Evolutionary conservation across 2,888 invertebrate genomes (phyloP), one percentile per base, ranked within the genome.

Genomic region (Philereme vetulata): DNA sequence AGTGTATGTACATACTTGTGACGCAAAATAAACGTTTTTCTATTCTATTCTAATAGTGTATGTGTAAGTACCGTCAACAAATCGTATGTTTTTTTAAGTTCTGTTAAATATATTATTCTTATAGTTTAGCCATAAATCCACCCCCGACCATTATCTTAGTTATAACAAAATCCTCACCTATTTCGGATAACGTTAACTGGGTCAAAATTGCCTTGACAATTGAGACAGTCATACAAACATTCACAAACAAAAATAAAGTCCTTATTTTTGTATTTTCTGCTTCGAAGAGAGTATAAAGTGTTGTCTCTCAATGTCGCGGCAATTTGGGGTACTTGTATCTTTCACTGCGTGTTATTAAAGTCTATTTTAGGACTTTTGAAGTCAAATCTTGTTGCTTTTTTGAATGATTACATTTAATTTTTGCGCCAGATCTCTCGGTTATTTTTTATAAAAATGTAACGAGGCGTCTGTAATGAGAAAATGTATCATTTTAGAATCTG

Each of bases 271-370:
- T 38, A 45, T 50, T 45, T 6, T 49, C 49, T 36, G 45, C 45
- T 51, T 43, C 9, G 38, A 11, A 10, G 33, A 46, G 46, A 5
- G 46, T 50, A 60, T 42, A 55, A 55, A 62, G 53, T 44, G 38
- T 38, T 58, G 62, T 62, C 62, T 58, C 55, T 62, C 58, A 58
- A 49, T 55, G 62, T 58, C 57, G 49, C 48, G 58, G 56, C 48
- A 62, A 45, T 55, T 55, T 47, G 36, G 51, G 47, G 45, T 44
- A 40, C 54, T 40, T 55, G 61, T 55, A 42, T 50, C 43, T 47
- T 8, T 46, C 50, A 38, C 53, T 46, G 49, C 50, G 52, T 53
- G 35, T 57, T 56, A 49, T 57, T 57, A 57, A 51, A 36, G n/a
- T 54, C 43, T 62, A 57, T 62, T 54, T 62, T 57, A 47, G 47